Evolutionary conservation across 2,113 vertebrate genomes (phyloP), one percentile per base, ranked within the genome.

Genomic region (Phoxinus phoxinus): DNA sequence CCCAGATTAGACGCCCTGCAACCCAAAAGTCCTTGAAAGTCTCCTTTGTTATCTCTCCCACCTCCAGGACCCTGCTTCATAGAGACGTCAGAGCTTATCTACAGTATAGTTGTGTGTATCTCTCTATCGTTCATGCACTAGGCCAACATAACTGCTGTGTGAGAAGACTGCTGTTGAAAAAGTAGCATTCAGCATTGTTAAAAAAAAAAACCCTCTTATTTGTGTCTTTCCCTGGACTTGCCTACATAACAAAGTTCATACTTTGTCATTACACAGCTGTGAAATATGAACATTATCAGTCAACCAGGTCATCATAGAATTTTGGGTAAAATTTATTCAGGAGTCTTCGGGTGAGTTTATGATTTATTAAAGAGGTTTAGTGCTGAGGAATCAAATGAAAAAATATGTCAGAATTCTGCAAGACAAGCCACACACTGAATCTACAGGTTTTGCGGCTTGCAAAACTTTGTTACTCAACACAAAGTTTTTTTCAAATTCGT

Each of bases 41-140:
- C 27, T 21, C 32, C 56, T 63, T 17, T 21, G 35, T 63, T 76
- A 59, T 84, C 44, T 53, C 30, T 46, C 30, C 79, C 63, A 51
- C 30, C n/a, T 80, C 74, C 67, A 65, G 46, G 56, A 75, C 51
- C 86, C 86, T 90, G 89, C 90, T 89, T 85, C 17, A 85, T 86
- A 86, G 88, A 90, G 88, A 91, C 94, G 90, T 86, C 91, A 87
- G 90, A 89, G 86, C 67, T 87, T 91, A 79, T 81, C 53, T 83
- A 73, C 75, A 73, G 65, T 72, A 76, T 78, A 81, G 27, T 56
- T 65, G 74, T 73, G 65, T 83, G 74, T 71, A 76, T 76, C 78
- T 56, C 59, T 51, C 30, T 77, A 46, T 77, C 12, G 59, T 71
- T 81, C 53, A 72, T 56, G 46, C 63, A 13, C 44, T 81, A 81